phyloP scores from a whole-genome alignment of 2,113 vertebrate genomes.

The Leuciscus idus region DNA sequence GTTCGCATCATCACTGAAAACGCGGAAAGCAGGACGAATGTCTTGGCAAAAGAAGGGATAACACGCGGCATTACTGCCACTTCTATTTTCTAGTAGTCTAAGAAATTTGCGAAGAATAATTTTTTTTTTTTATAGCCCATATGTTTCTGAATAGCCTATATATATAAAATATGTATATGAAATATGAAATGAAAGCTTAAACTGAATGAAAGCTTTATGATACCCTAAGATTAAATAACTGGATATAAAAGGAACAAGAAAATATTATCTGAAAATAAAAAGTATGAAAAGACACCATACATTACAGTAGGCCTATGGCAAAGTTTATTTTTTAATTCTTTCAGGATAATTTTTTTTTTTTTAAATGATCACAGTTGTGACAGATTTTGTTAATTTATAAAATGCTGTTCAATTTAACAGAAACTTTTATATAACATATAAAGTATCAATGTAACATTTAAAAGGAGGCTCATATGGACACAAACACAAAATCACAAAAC shows the following conservation, averaged over 20 bases:
- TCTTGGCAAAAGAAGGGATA: not conserved
- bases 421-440: not conserved
- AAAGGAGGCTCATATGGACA: not conserved
- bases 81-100: not conserved
- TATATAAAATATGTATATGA: no score
- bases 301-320: not conserved
- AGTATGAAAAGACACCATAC: not conserved
- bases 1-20: not conserved
- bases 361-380: not conserved
- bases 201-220: no score
- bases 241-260: not conserved
- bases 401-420: not conserved
- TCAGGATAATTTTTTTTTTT: not conserved
- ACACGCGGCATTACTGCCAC: not conserved
- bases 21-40: not conserved
- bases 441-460: not conserved
- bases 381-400: not conserved
- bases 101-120: not conserved
- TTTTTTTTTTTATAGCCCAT: not conserved
- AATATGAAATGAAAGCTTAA: no score
- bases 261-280: not conserved
- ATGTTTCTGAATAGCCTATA: not conserved
- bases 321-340: not conserved
- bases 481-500: not conserved
- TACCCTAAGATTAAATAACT: no score